Evolutionary conservation across 2,888 invertebrate species (phyloP).

Genomic region (Plagiodera versicolora): DNA sequence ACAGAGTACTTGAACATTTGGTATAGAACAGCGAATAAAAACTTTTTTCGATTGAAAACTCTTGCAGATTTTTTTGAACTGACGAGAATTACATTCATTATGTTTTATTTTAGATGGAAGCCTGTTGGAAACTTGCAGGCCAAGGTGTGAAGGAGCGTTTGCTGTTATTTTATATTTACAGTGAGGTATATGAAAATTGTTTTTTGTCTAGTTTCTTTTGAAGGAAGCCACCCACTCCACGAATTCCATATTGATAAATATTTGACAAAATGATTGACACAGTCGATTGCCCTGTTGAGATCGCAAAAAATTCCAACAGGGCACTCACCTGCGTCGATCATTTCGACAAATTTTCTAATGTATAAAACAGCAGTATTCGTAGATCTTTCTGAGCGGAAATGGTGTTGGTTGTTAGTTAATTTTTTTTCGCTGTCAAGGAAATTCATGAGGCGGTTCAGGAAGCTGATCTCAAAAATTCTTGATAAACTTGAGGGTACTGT

Average conservation of each 20-base stretch:
- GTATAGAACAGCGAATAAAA: slow-evolving; percentile 6
- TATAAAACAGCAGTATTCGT: background rate
- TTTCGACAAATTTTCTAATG: background rate
- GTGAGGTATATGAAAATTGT: too few relatives aligned
- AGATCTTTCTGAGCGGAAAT: background rate
- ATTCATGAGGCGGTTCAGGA: background rate
- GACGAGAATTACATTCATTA: background rate
- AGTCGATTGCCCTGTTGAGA: background rate
- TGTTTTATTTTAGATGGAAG: background rate
- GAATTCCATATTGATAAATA: background rate
- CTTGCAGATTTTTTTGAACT: background rate
- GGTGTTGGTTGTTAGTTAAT: background rate
- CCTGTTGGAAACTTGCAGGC: background rate
- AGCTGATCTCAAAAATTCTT: background rate
- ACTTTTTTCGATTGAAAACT: background rate
- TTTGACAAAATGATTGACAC: background rate
- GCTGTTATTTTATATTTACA: too few relatives aligned
- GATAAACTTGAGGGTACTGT: background rate
- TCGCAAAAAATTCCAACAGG: background rate
- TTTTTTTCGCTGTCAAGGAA: background rate
- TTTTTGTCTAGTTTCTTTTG: background rate
- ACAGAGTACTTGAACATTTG: background rate
- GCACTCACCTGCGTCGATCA: background rate
- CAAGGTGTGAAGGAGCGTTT: background rate
- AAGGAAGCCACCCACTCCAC: background rate